These are phyloP conservation scores for Drosophila nigrodunni DNA, from an alignment of 1,140 invertebrate genomes.

Conservation along the genomic window DNA sequence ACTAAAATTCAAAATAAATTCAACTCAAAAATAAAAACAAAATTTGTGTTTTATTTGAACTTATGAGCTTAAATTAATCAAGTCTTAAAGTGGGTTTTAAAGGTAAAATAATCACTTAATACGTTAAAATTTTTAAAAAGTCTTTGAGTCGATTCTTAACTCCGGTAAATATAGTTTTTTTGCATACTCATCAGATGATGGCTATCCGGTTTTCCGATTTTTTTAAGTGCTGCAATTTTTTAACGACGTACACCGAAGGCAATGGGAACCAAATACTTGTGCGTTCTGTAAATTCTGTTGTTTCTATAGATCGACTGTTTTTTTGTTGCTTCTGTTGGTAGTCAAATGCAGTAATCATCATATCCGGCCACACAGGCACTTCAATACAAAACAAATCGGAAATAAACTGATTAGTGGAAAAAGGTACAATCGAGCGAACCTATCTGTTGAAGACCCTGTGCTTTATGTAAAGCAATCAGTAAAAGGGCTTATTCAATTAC, in stretches of 20 bases:
- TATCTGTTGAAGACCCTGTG: no score
- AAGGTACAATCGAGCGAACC: not conserved
- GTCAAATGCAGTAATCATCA: conserved; percentile 16
- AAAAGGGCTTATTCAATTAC: no score
- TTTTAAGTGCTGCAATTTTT: no score
- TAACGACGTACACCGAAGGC: not conserved
- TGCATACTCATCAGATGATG: no score
- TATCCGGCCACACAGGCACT: conserved; percentile 30
- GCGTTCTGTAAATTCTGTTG: not conserved
- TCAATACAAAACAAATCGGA: conserved; percentile 6
- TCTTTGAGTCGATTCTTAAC: no score
- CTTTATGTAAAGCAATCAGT: no score
- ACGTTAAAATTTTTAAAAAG: no score
- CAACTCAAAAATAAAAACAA: conserved; percentile 28
- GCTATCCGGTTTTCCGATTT: no score
- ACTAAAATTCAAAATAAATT: conserved; percentile 68
- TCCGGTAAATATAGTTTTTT: no score
- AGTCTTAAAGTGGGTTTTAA: no score
- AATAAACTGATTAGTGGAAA: not conserved
- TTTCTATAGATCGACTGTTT: conserved; percentile 6
- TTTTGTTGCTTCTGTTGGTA: not conserved
- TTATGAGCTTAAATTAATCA: not conserved
- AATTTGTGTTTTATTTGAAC: not conserved
- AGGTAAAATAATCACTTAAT: no score
- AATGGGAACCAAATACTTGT: conserved; percentile 7